phyloP scores from a whole-genome alignment of 2,113 vertebrate genomes.

The Symphodus melops region DNA sequence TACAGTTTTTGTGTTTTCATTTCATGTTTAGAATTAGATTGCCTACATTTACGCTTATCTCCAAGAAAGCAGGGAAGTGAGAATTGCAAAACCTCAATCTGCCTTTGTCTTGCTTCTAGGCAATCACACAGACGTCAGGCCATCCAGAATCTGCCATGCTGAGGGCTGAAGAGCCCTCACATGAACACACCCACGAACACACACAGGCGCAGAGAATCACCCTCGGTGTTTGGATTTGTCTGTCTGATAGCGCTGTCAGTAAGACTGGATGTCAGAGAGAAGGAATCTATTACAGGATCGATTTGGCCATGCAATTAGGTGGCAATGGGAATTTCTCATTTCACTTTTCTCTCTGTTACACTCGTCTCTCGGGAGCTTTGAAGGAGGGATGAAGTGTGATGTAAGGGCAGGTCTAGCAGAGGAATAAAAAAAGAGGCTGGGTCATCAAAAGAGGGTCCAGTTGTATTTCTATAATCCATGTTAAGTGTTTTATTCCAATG shows the following conservation, averaged over 20 bases:
- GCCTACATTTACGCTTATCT: slow-evolving; percentile 34
- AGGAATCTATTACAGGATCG: slow-evolving; percentile 78
- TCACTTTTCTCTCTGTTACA: slow-evolving; percentile 69
- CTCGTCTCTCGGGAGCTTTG: slow-evolving; percentile 61
- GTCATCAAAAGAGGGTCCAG: slow-evolving; percentile 28
- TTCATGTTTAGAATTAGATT: slow-evolving; percentile 10
- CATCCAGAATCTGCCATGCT: slow-evolving; percentile 48
- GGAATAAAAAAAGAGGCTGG: slow-evolving; percentile 49
- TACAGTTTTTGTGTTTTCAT: not conserved
- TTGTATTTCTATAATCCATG: slow-evolving; percentile 32
- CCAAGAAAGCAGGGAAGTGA: slow-evolving; percentile 26
- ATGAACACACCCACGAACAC: slow-evolving; percentile 25
- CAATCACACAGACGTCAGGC: slow-evolving; percentile 63
- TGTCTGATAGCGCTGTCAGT: slow-evolving; percentile 74
- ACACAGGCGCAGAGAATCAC: slow-evolving; percentile 13
- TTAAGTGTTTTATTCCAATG: too few species aligned
- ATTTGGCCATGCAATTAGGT: slow-evolving; percentile 78
- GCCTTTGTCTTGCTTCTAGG: slow-evolving; percentile 48
- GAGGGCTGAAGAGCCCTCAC: slow-evolving; percentile 34
- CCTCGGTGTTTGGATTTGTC: slow-evolving; percentile 72
- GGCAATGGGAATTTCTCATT: slow-evolving; percentile 71
- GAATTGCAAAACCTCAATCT: slow-evolving; percentile 42
- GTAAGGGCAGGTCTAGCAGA: slow-evolving; percentile 56
- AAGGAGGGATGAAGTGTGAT: slow-evolving; percentile 69
- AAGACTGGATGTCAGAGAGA: slow-evolving; percentile 69